Conservation (phyloP, 2,888 invertebrate genomes). For the Acanthococcus lagerstroemiae region DNA sequence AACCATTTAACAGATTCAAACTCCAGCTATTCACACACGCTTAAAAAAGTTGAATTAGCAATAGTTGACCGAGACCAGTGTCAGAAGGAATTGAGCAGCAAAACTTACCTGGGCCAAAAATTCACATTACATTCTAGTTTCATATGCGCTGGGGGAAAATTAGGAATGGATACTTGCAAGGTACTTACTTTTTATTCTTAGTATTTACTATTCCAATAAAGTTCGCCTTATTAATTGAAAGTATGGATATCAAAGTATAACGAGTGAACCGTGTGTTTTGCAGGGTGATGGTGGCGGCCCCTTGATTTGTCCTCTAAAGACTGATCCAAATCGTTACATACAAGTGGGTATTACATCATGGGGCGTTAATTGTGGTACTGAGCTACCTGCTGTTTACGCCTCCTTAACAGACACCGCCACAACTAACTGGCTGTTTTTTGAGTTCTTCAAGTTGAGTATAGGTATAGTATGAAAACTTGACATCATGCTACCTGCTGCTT, state of each 20-base stretch:
- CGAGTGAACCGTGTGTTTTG: too few species aligned
- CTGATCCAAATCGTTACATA: conserved; percentile 56
- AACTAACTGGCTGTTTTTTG: too few species aligned
- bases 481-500: too few species aligned
- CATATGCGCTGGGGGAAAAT: conserved; percentile 67
- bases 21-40: conserved; percentile 57
- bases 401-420: too few species aligned
- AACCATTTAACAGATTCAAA: conserved; percentile 44
- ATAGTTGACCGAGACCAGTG: conserved; percentile 54
- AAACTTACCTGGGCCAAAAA: conserved; percentile 55
- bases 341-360: conserved; percentile 86
- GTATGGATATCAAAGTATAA: too few species aligned
- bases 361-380: conserved; percentile 82
- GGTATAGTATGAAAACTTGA: too few species aligned
- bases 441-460: too few species aligned
- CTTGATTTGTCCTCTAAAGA: conserved; percentile 72
- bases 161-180: conserved; percentile 62
- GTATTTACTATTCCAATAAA: too few species aligned
- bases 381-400: conserved; percentile 82
- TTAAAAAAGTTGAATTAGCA: conserved; percentile 62
- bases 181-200: too few species aligned
- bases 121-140: conserved; percentile 61
- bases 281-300: conserved; percentile 83
- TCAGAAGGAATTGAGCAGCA: conserved; percentile 48
- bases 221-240: too few species aligned